phyloP scores from a whole-genome alignment of 2,113 vertebrate genomes.

The Atrichornis clamosus region DNA sequence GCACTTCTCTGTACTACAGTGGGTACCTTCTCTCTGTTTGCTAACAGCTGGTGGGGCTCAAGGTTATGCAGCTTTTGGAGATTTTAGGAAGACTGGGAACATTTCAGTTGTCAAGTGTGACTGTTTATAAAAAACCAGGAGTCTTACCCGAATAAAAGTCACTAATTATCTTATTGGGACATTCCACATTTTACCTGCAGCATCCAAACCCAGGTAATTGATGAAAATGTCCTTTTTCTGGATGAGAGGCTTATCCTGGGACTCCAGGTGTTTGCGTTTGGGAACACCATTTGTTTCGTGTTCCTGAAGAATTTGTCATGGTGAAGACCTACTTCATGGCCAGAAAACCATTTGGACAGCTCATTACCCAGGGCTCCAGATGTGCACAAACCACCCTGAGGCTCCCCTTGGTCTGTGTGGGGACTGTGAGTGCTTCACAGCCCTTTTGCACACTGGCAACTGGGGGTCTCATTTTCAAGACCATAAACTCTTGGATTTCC shows the following conservation, averaged over 20 bases:
- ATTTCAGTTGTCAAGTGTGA: neutral
- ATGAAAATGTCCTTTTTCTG: neutral
- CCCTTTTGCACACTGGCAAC: too few species aligned
- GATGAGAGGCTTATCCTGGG: neutral
- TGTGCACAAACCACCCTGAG: neutral
- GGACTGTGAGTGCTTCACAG: rapidly evolving
- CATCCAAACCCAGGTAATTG: neutral
- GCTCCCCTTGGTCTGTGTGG: neutral
- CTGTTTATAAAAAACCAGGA: neutral
- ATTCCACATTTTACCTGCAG: neutral
- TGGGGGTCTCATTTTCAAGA: neutral
- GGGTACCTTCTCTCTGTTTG: neutral
- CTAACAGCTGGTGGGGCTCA: neutral
- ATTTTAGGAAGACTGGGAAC: neutral
- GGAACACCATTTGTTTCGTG: neutral
- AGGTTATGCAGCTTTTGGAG: neutral
- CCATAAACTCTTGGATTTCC: neutral
- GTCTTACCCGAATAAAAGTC: neutral
- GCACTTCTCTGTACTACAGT: neutral
- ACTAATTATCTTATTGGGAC: neutral
- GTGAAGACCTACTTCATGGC: neutral
- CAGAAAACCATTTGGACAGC: neutral
- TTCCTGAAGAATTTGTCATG: neutral
- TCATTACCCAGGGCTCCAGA: neutral
- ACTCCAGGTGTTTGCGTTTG: neutral